Evolutionary conservation across 2,888 invertebrate genomes (phyloP).

Genomic region (Plebejus melissa): DNA sequence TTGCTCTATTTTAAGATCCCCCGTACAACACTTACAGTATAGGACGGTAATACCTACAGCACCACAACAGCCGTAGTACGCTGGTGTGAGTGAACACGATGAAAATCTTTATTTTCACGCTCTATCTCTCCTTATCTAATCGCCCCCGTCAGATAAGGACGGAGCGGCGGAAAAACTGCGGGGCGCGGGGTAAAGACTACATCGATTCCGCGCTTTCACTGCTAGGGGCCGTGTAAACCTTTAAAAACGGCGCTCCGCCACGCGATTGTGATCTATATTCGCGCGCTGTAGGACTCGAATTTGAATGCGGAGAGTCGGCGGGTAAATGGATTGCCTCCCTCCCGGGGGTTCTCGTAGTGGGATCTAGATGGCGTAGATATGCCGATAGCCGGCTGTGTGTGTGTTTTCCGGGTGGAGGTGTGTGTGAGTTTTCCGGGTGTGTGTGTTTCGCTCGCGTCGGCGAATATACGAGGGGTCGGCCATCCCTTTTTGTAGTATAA

Average conservation of each 20-base stretch:
- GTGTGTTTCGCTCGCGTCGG: constrained; percentile 74
- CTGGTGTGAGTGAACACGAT: constrained; percentile 77
- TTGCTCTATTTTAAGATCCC: constrained; percentile 56
- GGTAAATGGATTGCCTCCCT: constrained; percentile 79
- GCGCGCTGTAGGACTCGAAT: constrained; percentile 64
- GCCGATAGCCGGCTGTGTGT: constrained; percentile 70
- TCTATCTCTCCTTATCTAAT: constrained; percentile 80
- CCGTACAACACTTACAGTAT: constrained; percentile 45
- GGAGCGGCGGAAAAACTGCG: constrained; percentile 78
- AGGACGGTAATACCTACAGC: constrained; percentile 54
- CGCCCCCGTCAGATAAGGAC: constrained; percentile 77
- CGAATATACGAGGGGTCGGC: constrained; percentile 76
- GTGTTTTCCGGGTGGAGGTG: constrained; percentile 57
- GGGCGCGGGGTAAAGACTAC: constrained; percentile 78
- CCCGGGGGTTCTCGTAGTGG: constrained; percentile 77
- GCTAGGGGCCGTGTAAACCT: constrained; percentile 79
- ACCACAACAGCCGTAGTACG: constrained; percentile 56
- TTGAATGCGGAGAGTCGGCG: constrained; percentile 56
- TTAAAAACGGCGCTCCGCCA: constrained; percentile 74
- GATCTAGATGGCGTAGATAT: constrained; percentile 79
- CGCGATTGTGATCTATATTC: constrained; percentile 74
- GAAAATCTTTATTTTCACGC: constrained; percentile 80
- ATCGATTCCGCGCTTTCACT: constrained; percentile 80
- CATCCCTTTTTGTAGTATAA: constrained; percentile 77
- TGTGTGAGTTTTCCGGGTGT: constrained; percentile 67